Evolutionary conservation across 2,797 vertebrate species (phyloP).

Genomic region (Danio choprae): DNA sequence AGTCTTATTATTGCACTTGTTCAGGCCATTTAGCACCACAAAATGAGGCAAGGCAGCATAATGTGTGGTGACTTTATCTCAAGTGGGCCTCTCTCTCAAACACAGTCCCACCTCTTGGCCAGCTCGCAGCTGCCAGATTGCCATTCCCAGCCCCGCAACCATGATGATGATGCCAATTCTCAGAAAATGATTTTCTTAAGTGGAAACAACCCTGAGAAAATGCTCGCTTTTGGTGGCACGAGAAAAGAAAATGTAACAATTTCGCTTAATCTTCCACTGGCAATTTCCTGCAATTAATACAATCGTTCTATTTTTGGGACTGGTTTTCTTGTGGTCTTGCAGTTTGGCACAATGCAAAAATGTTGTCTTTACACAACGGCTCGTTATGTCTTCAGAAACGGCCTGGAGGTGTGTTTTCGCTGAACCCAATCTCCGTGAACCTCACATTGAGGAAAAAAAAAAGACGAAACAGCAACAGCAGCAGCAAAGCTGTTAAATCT

Average conservation of each 20-base stretch:
- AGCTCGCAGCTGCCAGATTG: constrained; percentile 63
- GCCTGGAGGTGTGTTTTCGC: constrained; percentile 50
- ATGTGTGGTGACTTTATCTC: constrained; percentile 72
- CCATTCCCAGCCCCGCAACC: constrained; percentile 57
- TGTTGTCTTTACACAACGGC: constrained; percentile 66
- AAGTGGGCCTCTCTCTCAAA: constrained; percentile 73
- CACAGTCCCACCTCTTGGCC: constrained; percentile 58
- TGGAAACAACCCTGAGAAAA: constrained; percentile 72
- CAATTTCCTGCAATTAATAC: constrained; percentile 80
- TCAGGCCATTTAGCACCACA: constrained; percentile 69
- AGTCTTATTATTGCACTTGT: constrained; percentile 76
- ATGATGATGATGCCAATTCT: constrained; percentile 64
- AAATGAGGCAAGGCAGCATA: constrained; percentile 71
- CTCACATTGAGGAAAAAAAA: constrained; percentile 53
- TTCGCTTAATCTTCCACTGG: constrained; percentile 62
- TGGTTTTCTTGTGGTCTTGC: constrained; percentile 55
- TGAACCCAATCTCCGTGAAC: constrained; percentile 60
- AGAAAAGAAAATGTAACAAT: constrained; percentile 70
- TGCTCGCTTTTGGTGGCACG: constrained; percentile 69
- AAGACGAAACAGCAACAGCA: constrained; percentile 28
- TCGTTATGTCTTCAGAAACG: constrained; percentile 52
- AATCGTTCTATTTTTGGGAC: constrained; percentile 68
- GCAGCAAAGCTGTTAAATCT: constrained; percentile 66
- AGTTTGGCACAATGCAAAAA: constrained; percentile 63
- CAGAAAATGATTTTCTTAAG: constrained; percentile 76